Evolutionary conservation across 2,888 invertebrate genomes (phyloP), one percentile per base, ranked within the genome.

Genomic region (Andrena chrysosceles): DNA sequence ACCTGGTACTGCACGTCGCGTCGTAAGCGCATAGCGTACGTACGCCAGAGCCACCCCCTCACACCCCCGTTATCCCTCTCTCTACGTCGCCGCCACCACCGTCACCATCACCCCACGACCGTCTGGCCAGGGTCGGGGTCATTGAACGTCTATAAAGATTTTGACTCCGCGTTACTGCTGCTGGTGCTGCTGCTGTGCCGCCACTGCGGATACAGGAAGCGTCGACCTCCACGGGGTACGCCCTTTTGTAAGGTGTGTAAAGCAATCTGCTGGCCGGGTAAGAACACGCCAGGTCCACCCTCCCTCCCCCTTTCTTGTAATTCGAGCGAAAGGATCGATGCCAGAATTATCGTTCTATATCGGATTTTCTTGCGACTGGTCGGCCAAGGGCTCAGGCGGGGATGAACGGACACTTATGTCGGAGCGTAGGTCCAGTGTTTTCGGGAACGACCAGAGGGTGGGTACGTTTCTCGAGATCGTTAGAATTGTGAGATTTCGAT

Each of bases 81-180:
- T 81, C 69, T 67, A 63, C 83, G 80, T 74, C 85, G 72, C 79
- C 77, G 63, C 81, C 77, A 48, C 59, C 77, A 23, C 72, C 69
- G 56, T 77, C 75, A 79, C 56, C 78, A 63, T 68, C 72, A 84
- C 83, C 87, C 90, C 86, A 84, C 90, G 86, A 90, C 89, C 91
- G 93, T 93, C 94, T 93, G 91, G 93, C 94, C 93, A 93, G 93
- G 93, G 93, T 93, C 93, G 93, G 93, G 93, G 93, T 94, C 94
- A 92, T 93, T 94, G 94, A 93, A 93, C 94, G 94, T 93, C 93
- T 93, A 93, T 93, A 93, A 93, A 94, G 94, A 94, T 93, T 93
- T 94, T 91, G 92, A 93, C 93, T 93, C 84, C 68, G 60, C 87
- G 86, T 77, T 84, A 60, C 82, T 77, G 86, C 68, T 68, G 79